Conservation (phyloP, 1,140 invertebrate genomes). For the Fopius arisanus region DNA sequence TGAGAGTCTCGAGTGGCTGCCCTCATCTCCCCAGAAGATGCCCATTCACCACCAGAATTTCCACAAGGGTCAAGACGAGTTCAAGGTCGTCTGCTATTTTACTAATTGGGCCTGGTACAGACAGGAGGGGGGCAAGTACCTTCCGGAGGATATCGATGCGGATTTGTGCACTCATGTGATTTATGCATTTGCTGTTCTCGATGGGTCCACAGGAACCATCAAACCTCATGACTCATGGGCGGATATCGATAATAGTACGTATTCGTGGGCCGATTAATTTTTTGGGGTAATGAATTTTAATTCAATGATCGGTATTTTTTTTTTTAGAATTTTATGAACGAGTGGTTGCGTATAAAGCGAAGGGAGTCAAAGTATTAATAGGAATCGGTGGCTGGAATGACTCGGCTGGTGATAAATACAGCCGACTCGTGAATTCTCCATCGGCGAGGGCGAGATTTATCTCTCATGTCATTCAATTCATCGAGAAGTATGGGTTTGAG, state of each 20-base stretch:
- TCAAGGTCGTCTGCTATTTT: constrained; percentile 72
- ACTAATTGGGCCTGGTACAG: constrained; percentile 74
- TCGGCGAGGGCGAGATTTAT: constrained; percentile 64
- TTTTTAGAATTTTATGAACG: constrained; percentile 68
- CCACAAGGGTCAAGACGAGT: constrained; percentile 46
- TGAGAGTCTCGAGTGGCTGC: constrained; percentile 46
- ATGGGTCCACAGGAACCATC: constrained; percentile 64
- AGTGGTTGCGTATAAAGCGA: constrained; percentile 64
- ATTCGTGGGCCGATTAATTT: background rate
- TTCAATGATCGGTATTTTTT: background rate
- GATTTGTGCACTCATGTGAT: constrained; percentile 74
- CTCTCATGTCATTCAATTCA: constrained; percentile 64
- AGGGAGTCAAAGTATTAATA: constrained; percentile 69
- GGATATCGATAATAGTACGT: constrained; percentile 69
- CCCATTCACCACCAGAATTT: background rate
- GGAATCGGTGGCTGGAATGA: constrained; percentile 75
- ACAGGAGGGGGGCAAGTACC: constrained; percentile 67
- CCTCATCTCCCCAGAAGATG: background rate
- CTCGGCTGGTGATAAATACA: constrained; percentile 72
- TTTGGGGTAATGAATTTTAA: background rate
- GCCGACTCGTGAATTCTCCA: constrained; percentile 66
- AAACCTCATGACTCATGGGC: constrained; percentile 72
- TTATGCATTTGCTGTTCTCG: constrained; percentile 74
- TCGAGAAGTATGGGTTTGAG: constrained; percentile 69
- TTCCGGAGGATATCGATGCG: constrained; percentile 71